Base-by-base conservation (phyloP, 2,113 vertebrate genomes). In the Megaceryle maxima region DNA sequence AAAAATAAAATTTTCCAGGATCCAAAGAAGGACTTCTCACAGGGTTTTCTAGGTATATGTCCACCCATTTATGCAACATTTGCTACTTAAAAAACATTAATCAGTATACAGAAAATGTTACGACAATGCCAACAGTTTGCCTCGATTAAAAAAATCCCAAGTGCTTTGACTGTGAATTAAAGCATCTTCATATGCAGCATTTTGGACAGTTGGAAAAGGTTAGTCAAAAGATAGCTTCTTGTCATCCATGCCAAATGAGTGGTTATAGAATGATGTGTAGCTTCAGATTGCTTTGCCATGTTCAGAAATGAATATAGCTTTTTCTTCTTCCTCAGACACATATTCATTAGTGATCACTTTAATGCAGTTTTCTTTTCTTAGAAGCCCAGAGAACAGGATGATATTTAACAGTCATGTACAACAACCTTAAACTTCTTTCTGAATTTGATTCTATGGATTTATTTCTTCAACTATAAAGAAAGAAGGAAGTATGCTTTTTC, bases 301-400 rank as follows among this genome's bases (percentile, higher is more conserved):
- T 90, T 97, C 97, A 97, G 97, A 96, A 97, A 97, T 24, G 85
- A 98, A 96, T 98, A 95, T 78, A 98, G 98, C 98, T 98, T 98
- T 98, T 98, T 98, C 98, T 98, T 98, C 97, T 97, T 98, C 97
- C 97, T 98, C 92, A 98, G 94, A 96, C 94, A 98, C 98, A 98
- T 98, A 98, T 96, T 98, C 97, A 80, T 96, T 94, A 97, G 86
- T 56, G 95, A 95, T 96, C 88, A 96, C 96, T 97, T 96, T 43
- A 97, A 97, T 50, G 83, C 93, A 96, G 96, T 39, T 96, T 92
- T 97, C 79, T 80, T 77, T 96, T 95, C 92, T 97, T 79, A 94
- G 19, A 73, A 94, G 85, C 74, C 69, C 83, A 37, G 63, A 90
- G 96, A 94, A 89, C 86, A 96, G 94, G 91, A 92, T 33, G 93